Evolutionary conservation across 2,797 vertebrate species (phyloP), one percentile per base, ranked within the genome.

Genomic region (Sitta carolinensis): DNA sequence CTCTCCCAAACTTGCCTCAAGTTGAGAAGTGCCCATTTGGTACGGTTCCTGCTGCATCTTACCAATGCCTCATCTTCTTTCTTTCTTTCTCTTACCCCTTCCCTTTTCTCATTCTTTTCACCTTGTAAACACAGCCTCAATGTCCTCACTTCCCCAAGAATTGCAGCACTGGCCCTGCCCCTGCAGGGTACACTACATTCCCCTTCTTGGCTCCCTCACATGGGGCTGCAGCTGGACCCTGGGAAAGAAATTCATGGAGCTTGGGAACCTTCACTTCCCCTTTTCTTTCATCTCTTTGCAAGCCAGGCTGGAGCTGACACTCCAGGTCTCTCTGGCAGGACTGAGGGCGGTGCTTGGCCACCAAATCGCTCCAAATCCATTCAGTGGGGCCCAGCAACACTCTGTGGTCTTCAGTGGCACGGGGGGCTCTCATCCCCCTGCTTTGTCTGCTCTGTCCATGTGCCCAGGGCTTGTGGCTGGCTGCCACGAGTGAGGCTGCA

Each of bases 141-240:
- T 54, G n/a, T 27, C 66, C 82, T 66, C 2, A 0, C 4, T 87
- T 13, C 51, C 54, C 48, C 16, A 51, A 54, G 79, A 85, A 64
- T 1, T 1, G 5, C 0, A 0, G 18, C 1, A 2, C 51, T 5
- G 1, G 36, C 38, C 29, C 34, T 40, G 51, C 16, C 1, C 2
- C 63, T 51, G 68, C 12, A 0, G 7, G 29, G 16, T 34, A 27
- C 32, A 30, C 55, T 23, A 50, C 10, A 2, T 18, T 57, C 8
- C 13, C 45, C 32, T 30, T 9, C 69, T 38, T 47, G 9, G 43
- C 62, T 61, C 15, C 40, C 63, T 87, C 5, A 3, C 42, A 15
- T 7, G 48, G 58, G 62, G 26, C 64, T 80, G 45, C 85, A 30
- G 58, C 77, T 16, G 74, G 70, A 9, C 51, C 26, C 74, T 29